Evolutionary conservation across 30 jellyfish, hydroid and myxozoan genomes (phyloP), one percentile per base, ranked within the genome.

Genomic region (Sanderia malayensis): DNA sequence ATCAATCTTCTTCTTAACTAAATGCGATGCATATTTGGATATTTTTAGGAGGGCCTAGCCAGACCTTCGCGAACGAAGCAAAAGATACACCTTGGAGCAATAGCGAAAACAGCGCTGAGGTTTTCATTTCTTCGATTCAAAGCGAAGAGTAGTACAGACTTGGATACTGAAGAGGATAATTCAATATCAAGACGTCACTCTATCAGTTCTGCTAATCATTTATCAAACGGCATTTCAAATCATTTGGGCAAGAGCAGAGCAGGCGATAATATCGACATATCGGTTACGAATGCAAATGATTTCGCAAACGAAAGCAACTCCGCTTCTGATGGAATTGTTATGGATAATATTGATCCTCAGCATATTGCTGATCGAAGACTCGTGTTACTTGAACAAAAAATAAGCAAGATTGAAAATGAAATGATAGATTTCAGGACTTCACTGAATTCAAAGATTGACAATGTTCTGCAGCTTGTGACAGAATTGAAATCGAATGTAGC

Each of bases 91-190:
- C 46, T 78, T 10, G 81, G 89, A 17, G 89, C 89, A 17, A 78
- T 78, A 21, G 89, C 89, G 19, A 78, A 65, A 37, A 78, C 89
- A 32, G 89, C 89, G 1, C 27, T 78, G 82, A 60, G 89, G 52
- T 78, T 78, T 34, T 78, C 89, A 1, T 78, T 78, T 46, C 44
- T 78, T 60, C 61, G 61, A 20, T 78, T 78, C 37, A 78, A 53
- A 65, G 82, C 89, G 1, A 65, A 58, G 20, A 78, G 59, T 33
- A 65, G 70, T 44, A 10, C 29, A 1, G 69, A 63, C 9, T 15
- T 46, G 33, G 59, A 53, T 11, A 30, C 29, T 3, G 62, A 57
- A 8, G 26, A 72, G 37, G 67, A 52, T 32, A 45, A 66, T 21
- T 68, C 2, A 34, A 30, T 8, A 9, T 31, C 31, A 33, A 52